These are phyloP conservation scores for Gracilinanus agilis DNA, from an alignment of 2,113 vertebrate genomes.

Conservation along the genomic window DNA sequence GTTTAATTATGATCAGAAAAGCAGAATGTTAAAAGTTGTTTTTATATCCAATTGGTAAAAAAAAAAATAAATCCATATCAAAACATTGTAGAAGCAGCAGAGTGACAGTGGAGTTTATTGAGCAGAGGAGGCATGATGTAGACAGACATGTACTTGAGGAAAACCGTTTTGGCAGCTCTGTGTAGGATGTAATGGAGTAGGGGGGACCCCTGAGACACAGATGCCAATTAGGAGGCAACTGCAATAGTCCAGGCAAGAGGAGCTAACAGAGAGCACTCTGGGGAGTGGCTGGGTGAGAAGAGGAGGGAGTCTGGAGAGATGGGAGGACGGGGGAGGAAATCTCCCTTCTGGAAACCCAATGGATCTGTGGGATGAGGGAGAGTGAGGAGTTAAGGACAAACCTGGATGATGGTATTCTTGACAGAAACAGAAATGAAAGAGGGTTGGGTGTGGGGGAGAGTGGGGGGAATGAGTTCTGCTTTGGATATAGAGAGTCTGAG, in stretches of 20 bases:
- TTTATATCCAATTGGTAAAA: too few relatives aligned
- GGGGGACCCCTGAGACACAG: background rate
- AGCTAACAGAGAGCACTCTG: background rate
- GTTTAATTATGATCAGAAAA: background rate
- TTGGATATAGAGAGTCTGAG: background rate
- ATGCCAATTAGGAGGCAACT: background rate
- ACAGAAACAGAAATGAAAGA: background rate
- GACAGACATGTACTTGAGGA: too few relatives aligned
- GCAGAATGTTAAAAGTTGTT: too few relatives aligned
- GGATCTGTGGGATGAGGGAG: background rate
- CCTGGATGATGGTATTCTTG: background rate
- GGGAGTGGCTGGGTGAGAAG: background rate
- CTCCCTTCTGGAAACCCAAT: background rate
- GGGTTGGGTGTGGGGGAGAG: too few relatives aligned
- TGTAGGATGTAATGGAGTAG: background rate
- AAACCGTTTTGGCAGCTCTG: background rate
- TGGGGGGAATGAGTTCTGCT: background rate
- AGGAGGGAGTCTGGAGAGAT: background rate
- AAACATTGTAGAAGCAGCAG: background rate
- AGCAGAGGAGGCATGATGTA: background rate
- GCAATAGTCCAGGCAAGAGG: too few relatives aligned
- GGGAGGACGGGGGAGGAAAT: too few relatives aligned
- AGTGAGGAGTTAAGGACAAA: background rate
- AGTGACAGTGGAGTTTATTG: background rate
- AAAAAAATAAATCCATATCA: too few relatives aligned